phyloP scores from a whole-genome alignment of 2,888 invertebrate species.

The Tillus elongatus region DNA sequence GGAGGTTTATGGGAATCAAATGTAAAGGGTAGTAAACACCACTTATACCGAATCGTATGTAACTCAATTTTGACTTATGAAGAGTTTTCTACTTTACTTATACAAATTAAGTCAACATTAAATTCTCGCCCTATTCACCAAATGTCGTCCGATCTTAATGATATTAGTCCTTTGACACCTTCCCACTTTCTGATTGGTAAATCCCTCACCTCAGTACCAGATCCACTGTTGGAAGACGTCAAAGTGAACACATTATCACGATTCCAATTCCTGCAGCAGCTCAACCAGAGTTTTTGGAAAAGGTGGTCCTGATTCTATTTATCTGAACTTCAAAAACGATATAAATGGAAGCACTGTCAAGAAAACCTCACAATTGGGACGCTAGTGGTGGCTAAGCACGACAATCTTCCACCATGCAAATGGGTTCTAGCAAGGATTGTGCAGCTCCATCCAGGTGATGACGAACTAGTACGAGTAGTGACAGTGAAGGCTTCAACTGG shows the following conservation, averaged over 20 bases:
- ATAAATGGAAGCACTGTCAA: constrained; percentile 18
- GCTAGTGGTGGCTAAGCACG: constrained; percentile 15
- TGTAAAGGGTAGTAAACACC: constrained; percentile 24
- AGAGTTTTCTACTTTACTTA: constrained; percentile 22
- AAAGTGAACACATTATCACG: constrained; percentile 5
- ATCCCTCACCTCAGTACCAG: constrained; percentile 23
- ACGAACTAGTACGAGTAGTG: neutral
- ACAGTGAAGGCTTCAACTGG: constrained; percentile 3
- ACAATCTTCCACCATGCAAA: constrained; percentile 13
- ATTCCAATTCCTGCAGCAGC: constrained; percentile 20
- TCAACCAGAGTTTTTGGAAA: constrained; percentile 20
- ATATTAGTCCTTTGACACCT: constrained; percentile 24
- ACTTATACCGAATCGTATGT: constrained; percentile 23
- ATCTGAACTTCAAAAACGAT: constrained; percentile 17
- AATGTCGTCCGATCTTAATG: constrained; percentile 22
- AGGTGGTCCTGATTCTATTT: constrained; percentile 23
- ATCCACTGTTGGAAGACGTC: constrained; percentile 15
- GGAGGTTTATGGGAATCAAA: no score
- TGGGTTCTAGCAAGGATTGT: neutral
- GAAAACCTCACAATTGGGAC: no score
- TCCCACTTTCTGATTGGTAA: constrained; percentile 30
- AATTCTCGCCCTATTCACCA: constrained; percentile 26
- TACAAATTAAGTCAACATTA: constrained; percentile 23
- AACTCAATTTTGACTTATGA: constrained; percentile 22
- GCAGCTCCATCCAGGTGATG: constrained; percentile 5